Conservation (phyloP, 2,113 vertebrate species). For the Puma concolor region DNA sequence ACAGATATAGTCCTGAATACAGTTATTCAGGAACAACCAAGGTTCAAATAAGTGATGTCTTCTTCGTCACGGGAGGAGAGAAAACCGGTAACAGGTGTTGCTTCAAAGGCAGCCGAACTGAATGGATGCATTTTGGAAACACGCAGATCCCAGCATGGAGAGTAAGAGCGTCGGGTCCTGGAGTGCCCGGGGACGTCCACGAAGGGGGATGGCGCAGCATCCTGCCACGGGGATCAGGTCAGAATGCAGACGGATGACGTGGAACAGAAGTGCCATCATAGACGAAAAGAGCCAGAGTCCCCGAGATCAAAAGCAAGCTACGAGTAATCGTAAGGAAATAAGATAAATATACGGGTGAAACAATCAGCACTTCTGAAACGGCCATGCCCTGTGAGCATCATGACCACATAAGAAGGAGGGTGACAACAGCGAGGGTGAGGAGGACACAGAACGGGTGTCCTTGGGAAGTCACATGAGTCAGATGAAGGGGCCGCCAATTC, state of each 20-base stretch:
- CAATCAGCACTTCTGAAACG: background rate
- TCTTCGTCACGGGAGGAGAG: background rate
- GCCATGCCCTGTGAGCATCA: background rate
- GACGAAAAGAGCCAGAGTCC: background rate
- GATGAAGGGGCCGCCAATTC: background rate
- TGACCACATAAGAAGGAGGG: background rate
- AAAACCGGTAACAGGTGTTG: background rate
- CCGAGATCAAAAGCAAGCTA: background rate
- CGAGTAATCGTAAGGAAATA: background rate
- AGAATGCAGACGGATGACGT: background rate
- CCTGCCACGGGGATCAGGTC: background rate
- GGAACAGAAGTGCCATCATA: background rate
- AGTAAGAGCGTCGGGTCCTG: background rate
- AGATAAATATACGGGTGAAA: background rate
- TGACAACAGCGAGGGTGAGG: background rate
- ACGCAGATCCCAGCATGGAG: background rate
- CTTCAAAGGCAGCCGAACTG: background rate
- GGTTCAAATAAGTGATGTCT: background rate
- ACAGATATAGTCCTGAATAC: no score
- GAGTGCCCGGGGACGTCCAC: background rate
- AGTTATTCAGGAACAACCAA: background rate
- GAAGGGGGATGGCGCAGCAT: no score
- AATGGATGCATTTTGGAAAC: background rate
- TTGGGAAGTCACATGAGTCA: background rate
- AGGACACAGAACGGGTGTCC: background rate